phyloP scores from a whole-genome alignment of 2,888 invertebrate species.

The Lasius fuliginosus region DNA sequence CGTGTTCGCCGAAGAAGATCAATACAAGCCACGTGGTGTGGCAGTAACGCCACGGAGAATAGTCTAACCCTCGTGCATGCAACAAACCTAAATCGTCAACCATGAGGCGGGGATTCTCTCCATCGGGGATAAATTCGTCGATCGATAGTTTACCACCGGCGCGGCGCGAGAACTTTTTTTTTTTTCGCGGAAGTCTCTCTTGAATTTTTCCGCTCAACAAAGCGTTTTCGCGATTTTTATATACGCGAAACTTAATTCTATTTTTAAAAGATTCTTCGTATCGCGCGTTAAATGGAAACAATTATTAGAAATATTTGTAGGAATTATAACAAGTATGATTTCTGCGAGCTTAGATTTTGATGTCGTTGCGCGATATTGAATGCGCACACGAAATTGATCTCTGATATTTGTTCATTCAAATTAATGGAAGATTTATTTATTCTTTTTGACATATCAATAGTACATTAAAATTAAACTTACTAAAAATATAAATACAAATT shows the following conservation, averaged over 20 bases:
- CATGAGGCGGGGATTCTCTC: conserved; percentile 32
- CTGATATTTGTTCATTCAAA: neutral
- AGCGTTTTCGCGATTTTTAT: neutral
- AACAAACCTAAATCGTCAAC: conserved; percentile 70
- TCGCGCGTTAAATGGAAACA: neutral
- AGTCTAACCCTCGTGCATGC: conserved; percentile 76
- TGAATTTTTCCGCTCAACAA: conserved; percentile 1
- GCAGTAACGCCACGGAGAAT: conserved; percentile 80
- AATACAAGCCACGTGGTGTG: conserved; percentile 86
- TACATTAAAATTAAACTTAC: neutral
- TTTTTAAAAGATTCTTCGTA: neutral
- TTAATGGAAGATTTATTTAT: neutral
- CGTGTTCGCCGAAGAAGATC: conserved; percentile 83
- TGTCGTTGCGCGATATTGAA: neutral
- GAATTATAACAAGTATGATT: neutral
- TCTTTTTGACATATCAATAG: neutral
- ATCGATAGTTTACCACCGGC: conserved; percentile 19
- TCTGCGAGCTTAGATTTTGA: neutral
- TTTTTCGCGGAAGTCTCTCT: conserved; percentile 23
- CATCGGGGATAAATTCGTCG: conserved; percentile 46
- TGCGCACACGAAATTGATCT: neutral
- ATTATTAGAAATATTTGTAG: conserved; percentile 10
- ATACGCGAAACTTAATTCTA: neutral
- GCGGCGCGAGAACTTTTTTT: neutral
- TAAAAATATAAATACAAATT: neutral